These are phyloP conservation scores for Mnemiopsis leidyi DNA, from an alignment of 37 sponge, comb jelly and placozoan species.

Conservation along the genomic window DNA sequence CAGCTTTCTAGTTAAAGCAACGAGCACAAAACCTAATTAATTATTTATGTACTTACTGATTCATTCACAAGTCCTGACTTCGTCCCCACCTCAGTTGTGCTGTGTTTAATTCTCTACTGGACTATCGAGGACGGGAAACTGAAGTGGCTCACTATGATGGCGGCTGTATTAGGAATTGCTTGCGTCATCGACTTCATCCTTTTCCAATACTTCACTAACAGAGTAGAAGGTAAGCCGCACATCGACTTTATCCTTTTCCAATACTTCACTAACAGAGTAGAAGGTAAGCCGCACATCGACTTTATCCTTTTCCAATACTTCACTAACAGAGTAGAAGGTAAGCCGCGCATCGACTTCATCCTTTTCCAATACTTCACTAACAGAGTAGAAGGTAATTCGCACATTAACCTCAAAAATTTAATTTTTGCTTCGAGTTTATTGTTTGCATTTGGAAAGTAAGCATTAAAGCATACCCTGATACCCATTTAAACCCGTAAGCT, in stretches of 20 bases:
- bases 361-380: too few species aligned
- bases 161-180: neutral
- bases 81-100: neutral
- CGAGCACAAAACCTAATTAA: too few species aligned
- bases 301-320: slow-evolving; percentile 30
- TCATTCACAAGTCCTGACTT: too few species aligned
- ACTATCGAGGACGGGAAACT: neutral
- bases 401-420: too few species aligned
- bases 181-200: slow-evolving; percentile 26
- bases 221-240: slow-evolving; percentile 5
- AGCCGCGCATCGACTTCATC: too few species aligned
- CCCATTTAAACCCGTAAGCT: neutral
- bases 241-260: slow-evolving; percentile 23
- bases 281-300: slow-evolving; percentile 10
- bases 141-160: slow-evolving; percentile 53
- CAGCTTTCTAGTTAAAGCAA: too few species aligned
- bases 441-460: neutral
- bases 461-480: neutral
- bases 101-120: slow-evolving; percentile 48
- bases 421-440: too few species aligned
- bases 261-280: slow-evolving; percentile 20
- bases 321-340: slow-evolving; percentile 29
- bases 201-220: slow-evolving; percentile 50
- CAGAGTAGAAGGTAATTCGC: too few species aligned
- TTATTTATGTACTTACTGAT: too few species aligned